Conservation (phyloP, 2,888 invertebrate species). For the Dryobotodes eremita region DNA sequence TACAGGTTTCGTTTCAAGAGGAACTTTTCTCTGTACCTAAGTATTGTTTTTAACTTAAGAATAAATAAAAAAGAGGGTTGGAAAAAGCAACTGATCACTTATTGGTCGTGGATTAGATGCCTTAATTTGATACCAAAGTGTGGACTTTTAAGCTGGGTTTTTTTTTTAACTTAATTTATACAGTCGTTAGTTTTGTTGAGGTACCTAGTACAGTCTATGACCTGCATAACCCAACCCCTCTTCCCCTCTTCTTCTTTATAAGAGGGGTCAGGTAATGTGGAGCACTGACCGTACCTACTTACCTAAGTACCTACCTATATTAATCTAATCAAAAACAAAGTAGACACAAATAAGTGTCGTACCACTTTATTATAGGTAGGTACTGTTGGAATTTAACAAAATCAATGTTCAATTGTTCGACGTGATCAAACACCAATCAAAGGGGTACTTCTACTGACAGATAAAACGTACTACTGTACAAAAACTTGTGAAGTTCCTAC, state of each 20-base stretch:
- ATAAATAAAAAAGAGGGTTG: too few species aligned
- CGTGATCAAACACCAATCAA: slow-evolving; percentile 20
- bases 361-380: not conserved
- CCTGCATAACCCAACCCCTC: too few species aligned
- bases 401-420: slow-evolving; percentile 30
- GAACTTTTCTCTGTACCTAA: not conserved
- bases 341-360: not conserved
- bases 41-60: not conserved
- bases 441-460: slow-evolving; percentile 8
- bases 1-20: not conserved
- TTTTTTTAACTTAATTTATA: not conserved
- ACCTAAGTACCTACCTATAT: not conserved
- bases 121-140: not conserved
- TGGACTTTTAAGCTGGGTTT: not conserved
- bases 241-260: too few species aligned
- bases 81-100: not conserved
- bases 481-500: slow-evolving; percentile 15
- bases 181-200: not conserved
- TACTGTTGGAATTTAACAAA: slow-evolving; percentile 31
- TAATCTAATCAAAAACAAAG: slow-evolving; percentile 23
- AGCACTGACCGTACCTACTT: too few species aligned
- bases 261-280: too few species aligned
- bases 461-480: slow-evolving; percentile 16
- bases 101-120: too few species aligned
- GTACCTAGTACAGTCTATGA: not conserved